phyloP scores from a whole-genome alignment of 1,140 invertebrate genomes.

The Hyles vespertilio region DNA sequence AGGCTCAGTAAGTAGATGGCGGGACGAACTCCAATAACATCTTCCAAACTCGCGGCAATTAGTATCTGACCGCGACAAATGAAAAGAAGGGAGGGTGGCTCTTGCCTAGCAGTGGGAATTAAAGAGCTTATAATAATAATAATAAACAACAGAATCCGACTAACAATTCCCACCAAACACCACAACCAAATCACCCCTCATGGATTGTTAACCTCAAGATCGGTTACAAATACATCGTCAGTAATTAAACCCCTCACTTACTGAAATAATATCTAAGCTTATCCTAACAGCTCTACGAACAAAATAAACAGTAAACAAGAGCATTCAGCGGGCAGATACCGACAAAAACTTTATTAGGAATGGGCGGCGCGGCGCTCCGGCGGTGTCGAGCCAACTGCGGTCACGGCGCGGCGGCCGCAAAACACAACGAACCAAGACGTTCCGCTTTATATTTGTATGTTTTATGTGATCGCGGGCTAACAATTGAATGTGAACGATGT shows the following conservation, averaged over 20 bases:
- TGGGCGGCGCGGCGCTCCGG: constrained; percentile 18
- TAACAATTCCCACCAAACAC: too few species aligned
- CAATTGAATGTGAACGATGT: too few species aligned
- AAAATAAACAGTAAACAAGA: constrained; percentile 12
- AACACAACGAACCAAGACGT: constrained; percentile 8
- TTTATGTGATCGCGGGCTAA: constrained; percentile 6
- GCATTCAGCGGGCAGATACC: constrained; percentile 19
- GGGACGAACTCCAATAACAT: too few species aligned
- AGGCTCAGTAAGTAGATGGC: too few species aligned
- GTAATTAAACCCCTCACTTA: not conserved
- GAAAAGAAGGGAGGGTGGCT: too few species aligned
- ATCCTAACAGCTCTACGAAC: constrained; percentile 2
- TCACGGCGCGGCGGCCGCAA: constrained; percentile 12
- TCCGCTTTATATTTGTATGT: constrained; percentile 8
- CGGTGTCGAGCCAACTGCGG: constrained; percentile 22
- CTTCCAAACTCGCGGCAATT: too few species aligned
- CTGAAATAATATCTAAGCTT: not conserved
- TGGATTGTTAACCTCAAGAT: too few species aligned
- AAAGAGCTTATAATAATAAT: not conserved
- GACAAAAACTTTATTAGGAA: constrained; percentile 35
- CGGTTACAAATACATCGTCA: too few species aligned
- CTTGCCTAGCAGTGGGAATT: not conserved
- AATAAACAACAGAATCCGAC: too few species aligned
- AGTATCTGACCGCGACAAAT: too few species aligned
- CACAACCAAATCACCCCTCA: too few species aligned